Evolutionary conservation across 2,113 vertebrate genomes (phyloP), one percentile per base, ranked within the genome.

Genomic region (Numida meleagris): DNA sequence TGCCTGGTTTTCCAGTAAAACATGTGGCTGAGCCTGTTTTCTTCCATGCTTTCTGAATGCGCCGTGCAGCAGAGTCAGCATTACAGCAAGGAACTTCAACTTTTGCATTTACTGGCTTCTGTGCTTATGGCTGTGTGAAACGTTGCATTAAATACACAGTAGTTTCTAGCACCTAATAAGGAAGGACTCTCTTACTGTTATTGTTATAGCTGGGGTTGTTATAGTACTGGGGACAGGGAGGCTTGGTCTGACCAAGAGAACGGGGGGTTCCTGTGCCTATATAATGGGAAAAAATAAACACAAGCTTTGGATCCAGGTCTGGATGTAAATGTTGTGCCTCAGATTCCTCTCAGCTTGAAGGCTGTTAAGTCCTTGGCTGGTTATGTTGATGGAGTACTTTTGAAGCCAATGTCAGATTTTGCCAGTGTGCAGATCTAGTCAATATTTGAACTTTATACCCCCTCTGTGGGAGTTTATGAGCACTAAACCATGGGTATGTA

Each of bases 161-260:
- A 92, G 94, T 94, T 95, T 96, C 90, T 86, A 95, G 80, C 53
- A 93, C 95, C 94, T 94, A 96, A 95, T 96, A 96, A 95, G 96
- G 94, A 95, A 94, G 86, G 82, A 45, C 80, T 94, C 53, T 92
- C 82, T 90, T 83, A 93, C 81, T 96, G 94, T 96, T 96, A 96
- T 94, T 95, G 89, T 96, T 96, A 95, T 19, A 96, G 48, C 62
- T 70, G 57, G 70, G 48, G 70, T 92, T 96, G 94, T 96, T 96
- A 93, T 91, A 93, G 53, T 86, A 78, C 31, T 94, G 80, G 70
- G 89, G 68, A 95, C 68, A 48, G 76, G 57, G 65, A 86, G 61
- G 57, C 82, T 96, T 94, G 65, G 53, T 92, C 92, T 86, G 48
- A 95, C 80, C 70, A 84, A 92, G 77, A 79, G 45, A 36, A 45